These are phyloP conservation scores for Melipona bicolor DNA, from an alignment of 2,888 invertebrate species.

Conservation along the genomic window DNA sequence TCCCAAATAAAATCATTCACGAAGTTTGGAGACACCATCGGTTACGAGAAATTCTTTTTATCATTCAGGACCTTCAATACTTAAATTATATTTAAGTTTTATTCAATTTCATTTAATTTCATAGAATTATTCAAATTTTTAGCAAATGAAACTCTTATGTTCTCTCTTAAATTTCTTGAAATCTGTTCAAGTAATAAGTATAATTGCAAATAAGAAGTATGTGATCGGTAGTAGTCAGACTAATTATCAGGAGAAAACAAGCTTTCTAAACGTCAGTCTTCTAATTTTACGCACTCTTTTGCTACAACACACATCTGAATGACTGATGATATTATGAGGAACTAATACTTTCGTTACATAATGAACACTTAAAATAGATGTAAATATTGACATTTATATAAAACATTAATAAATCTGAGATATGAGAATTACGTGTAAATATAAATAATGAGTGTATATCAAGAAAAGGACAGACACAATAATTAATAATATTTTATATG, in stretches of 20 bases:
- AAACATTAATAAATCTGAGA: background rate
- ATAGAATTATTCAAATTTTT: too few species aligned
- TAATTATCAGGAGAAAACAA: background rate
- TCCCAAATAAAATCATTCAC: background rate
- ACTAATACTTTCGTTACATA: too few species aligned
- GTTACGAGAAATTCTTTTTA: too few species aligned
- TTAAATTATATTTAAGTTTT: background rate
- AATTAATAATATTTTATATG: conserved; percentile 1
- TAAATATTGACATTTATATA: background rate
- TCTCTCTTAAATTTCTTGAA: too few species aligned
- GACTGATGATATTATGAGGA: too few species aligned
- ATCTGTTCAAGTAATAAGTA: background rate
- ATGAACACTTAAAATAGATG: too few species aligned
- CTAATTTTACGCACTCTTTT: background rate
- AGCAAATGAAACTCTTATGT: too few species aligned
- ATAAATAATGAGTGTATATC: conserved; percentile 12
- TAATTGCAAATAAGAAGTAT: background rate
- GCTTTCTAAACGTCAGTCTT: conserved; percentile 15
- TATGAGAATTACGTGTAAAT: background rate
- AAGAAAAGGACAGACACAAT: conserved; percentile 3
- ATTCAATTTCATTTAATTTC: too few species aligned
- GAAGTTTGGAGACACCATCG: too few species aligned
- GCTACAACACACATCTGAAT: too few species aligned
- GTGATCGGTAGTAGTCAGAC: background rate
- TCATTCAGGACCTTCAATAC: too few species aligned